Conservation (phyloP, 2,113 vertebrate genomes). For the Cavia aperea region DNA sequence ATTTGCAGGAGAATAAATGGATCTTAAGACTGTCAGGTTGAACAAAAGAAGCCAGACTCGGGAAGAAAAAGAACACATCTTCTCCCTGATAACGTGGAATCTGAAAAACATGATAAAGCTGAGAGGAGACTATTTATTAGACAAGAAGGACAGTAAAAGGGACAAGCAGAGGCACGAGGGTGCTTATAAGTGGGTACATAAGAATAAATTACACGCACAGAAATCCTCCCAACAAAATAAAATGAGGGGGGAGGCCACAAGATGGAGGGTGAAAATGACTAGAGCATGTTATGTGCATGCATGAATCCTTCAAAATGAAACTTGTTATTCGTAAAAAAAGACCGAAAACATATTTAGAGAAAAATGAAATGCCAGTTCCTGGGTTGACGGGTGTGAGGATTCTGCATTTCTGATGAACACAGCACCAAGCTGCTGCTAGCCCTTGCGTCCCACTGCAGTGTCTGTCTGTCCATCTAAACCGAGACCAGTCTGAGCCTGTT, state of each 20-base stretch:
- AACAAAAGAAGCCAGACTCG: background rate
- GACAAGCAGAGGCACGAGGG: background rate
- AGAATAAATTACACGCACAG: background rate
- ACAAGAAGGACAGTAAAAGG: background rate
- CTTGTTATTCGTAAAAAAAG: background rate
- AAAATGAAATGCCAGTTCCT: background rate
- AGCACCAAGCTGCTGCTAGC: too few relatives aligned
- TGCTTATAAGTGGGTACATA: background rate
- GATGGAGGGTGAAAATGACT: background rate
- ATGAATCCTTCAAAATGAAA: background rate
- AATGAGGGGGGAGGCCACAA: background rate
- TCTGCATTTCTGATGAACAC: background rate
- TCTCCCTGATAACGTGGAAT: background rate
- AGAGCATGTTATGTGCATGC: background rate
- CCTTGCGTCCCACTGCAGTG: background rate
- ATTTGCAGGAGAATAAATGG: background rate
- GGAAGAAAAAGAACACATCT: background rate
- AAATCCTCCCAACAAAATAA: background rate
- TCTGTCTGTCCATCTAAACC: background rate
- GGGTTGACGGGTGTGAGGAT: background rate
- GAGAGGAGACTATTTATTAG: background rate
- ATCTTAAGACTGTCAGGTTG: background rate
- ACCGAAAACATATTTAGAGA: background rate
- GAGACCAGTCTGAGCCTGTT: background rate
- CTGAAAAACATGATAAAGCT: background rate